Percentiles rank a stretch among this genome's conserved stretches.
Evolutionary conservation across 2,113 vertebrate species (phyloP).

Genomic region (Corythoichthys intestinalis): DNA sequence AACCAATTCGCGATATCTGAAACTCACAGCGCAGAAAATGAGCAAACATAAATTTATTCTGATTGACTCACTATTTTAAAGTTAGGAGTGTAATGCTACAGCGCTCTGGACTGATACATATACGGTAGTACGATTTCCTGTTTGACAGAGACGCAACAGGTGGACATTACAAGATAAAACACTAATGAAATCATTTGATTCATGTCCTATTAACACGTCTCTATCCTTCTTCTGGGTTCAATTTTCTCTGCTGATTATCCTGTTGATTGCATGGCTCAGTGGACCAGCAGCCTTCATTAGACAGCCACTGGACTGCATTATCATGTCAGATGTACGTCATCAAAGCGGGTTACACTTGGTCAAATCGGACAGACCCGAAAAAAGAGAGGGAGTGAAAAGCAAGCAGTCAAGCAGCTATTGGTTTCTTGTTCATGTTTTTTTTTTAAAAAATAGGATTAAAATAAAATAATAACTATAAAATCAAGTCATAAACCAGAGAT

Average conservation of each 20-base stretch:
- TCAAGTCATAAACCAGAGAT: too few relatives aligned
- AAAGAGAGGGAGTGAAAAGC: not conserved
- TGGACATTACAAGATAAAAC: not conserved
- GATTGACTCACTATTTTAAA: too few relatives aligned
- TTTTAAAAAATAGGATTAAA: constrained; percentile 14
- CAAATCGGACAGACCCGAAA: not conserved
- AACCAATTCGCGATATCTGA: too few relatives aligned
- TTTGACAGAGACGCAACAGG: not conserved
- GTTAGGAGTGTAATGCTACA: too few relatives aligned
- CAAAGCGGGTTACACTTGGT: constrained; percentile 4
- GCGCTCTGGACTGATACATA: too few relatives aligned
- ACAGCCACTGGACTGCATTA: not conserved
- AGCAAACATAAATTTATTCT: too few relatives aligned
- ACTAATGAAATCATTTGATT: constrained; percentile 1
- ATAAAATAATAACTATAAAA: too few relatives aligned
- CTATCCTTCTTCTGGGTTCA: not conserved
- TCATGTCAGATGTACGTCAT: constrained; percentile 1
- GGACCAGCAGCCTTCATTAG: not conserved
- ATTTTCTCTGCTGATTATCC: not conserved
- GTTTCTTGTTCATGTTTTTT: constrained; percentile 15
- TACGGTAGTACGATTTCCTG: not conserved
- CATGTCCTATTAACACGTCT: not conserved
- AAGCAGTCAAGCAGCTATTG: constrained; percentile 13
- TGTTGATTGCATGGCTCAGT: not conserved
- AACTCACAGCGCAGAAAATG: too few relatives aligned